Evolutionary conservation across 2,888 invertebrate genomes (phyloP).

Genomic region (Leptarthrus brevirostris): DNA sequence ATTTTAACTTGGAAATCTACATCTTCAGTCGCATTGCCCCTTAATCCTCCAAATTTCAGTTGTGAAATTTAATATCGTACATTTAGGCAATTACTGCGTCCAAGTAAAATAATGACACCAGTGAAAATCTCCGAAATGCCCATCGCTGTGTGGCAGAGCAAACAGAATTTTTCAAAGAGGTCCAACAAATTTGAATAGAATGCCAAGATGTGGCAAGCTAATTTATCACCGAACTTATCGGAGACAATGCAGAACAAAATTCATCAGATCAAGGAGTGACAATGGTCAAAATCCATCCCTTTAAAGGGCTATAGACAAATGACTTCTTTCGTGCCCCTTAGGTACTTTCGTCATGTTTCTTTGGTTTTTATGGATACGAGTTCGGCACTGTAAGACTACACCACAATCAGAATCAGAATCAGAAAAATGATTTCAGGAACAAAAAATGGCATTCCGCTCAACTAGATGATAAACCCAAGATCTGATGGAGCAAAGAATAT

Average conservation of each 20-base stretch:
- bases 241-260: slow-evolving; percentile 39
- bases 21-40: no score
- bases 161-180: neutral
- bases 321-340: slow-evolving; percentile 10
- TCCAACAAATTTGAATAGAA: slow-evolving; percentile 37
- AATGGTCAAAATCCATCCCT: slow-evolving; percentile 39
- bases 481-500: slow-evolving; percentile 10
- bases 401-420: slow-evolving; percentile 36
- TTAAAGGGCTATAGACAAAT: slow-evolving; percentile 25
- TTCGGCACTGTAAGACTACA: slow-evolving; percentile 22
- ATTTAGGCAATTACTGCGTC: neutral
- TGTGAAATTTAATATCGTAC: neutral
- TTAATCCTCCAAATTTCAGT: neutral
- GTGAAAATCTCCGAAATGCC: neutral
- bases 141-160: neutral
- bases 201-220: slow-evolving; percentile 10
- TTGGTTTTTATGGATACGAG: slow-evolving; percentile 1
- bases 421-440: slow-evolving; percentile 29
- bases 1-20: no score
- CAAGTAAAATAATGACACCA: neutral
- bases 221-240: slow-evolving; percentile 34
- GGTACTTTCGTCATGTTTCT: slow-evolving; percentile 23
- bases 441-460: slow-evolving; percentile 38
- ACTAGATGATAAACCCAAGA: slow-evolving; percentile 5
- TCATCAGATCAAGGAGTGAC: slow-evolving; percentile 38